Conservation (phyloP, 2,888 invertebrate genomes). For the Protonemura montana region DNA sequence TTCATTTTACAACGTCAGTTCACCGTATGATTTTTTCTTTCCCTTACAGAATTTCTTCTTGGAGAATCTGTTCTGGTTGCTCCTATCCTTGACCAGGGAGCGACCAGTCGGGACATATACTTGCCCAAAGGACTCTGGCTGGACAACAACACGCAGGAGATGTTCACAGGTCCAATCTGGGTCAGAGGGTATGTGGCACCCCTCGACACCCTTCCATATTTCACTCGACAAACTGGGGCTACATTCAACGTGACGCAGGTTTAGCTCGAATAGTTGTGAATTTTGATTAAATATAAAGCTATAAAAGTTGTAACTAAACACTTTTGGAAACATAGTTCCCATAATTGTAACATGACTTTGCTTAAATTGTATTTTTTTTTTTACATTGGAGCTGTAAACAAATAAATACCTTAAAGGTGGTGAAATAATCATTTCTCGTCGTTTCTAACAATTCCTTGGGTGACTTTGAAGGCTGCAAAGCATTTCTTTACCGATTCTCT, state of each 20-base stretch:
- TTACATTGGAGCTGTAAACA: too few relatives aligned
- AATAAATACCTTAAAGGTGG: too few relatives aligned
- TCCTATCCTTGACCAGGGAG: slow-evolving; percentile 73
- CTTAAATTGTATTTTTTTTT: too few relatives aligned
- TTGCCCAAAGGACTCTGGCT: slow-evolving; percentile 78
- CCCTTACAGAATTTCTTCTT: slow-evolving; percentile 75
- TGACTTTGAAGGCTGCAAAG: too few relatives aligned
- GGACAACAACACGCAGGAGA: slow-evolving; percentile 62
- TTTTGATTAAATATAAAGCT: too few relatives aligned
- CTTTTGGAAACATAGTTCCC: too few relatives aligned
- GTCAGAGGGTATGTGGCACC: slow-evolving; percentile 72
- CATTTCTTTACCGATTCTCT: too few relatives aligned
- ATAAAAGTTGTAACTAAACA: too few relatives aligned
- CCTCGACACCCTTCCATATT: slow-evolving; percentile 74
- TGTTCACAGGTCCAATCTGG: slow-evolving; percentile 66
- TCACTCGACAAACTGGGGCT: slow-evolving; percentile 56
- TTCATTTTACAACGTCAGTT: too few relatives aligned
- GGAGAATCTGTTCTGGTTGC: slow-evolving; percentile 81
- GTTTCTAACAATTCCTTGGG: too few relatives aligned
- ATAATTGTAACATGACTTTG: too few relatives aligned
- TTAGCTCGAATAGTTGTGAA: neutral
- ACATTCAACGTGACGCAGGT: neutral
- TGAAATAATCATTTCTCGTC: too few relatives aligned
- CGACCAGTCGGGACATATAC: slow-evolving; percentile 72
- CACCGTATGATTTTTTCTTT: neutral